phyloP scores from a whole-genome alignment of 2,888 invertebrate species.

The Teleiodes luculella region DNA sequence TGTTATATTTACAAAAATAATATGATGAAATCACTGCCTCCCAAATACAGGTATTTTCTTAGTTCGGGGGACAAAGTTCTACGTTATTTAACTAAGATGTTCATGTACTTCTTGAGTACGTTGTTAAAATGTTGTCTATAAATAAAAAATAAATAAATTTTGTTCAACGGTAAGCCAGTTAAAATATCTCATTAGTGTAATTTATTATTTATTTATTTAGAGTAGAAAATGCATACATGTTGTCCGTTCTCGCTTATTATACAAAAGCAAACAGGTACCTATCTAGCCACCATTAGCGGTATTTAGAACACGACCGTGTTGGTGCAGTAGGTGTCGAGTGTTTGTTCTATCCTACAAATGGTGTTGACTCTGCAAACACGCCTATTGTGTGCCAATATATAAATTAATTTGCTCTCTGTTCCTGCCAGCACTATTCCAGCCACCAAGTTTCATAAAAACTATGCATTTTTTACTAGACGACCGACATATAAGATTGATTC shows the following conservation, averaged over 20 bases:
- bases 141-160: too few species aligned
- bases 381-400: slow-evolving; percentile 1
- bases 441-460: neutral
- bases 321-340: neutral
- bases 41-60: too few species aligned
- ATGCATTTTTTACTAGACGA: neutral
- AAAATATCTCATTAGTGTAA: too few species aligned
- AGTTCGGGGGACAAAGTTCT: too few species aligned
- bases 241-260: neutral
- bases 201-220: too few species aligned
- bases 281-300: neutral
- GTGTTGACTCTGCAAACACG: neutral
- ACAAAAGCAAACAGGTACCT: slow-evolving; percentile 1
- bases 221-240: neutral
- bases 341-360: neutral
- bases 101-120: too few species aligned
- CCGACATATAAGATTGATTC: too few species aligned
- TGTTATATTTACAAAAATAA: too few species aligned
- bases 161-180: too few species aligned
- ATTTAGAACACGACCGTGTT: neutral
- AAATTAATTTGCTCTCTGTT: slow-evolving; percentile 1
- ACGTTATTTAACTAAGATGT: too few species aligned
- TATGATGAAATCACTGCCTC: too few species aligned
- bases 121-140: too few species aligned
- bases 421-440: neutral